phyloP scores from a whole-genome alignment of 1,140 invertebrate species.

The Hylyphantes graminicola region DNA sequence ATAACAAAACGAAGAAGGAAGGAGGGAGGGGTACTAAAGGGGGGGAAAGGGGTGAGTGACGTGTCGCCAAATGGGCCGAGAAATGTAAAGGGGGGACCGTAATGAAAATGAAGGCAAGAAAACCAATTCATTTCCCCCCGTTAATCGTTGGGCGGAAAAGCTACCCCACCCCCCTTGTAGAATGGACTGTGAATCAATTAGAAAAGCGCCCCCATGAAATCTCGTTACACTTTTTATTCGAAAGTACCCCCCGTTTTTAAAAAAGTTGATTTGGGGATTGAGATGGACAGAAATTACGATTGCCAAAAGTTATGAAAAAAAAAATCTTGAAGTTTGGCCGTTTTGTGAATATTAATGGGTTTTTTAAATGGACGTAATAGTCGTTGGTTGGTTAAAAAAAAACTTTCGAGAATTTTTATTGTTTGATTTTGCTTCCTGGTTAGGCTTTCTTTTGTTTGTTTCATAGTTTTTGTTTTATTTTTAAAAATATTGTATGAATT shows the following conservation, averaged over 20 bases:
- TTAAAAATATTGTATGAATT: too few species aligned
- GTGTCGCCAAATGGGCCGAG: conserved; percentile 8
- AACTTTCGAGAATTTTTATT: too few species aligned
- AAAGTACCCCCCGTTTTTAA: conserved; percentile 13
- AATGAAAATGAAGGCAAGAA: conserved; percentile 43
- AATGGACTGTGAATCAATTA: conserved; percentile 17
- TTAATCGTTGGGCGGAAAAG: conserved; percentile 28
- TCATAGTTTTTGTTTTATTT: too few species aligned
- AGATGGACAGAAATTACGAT: background rate
- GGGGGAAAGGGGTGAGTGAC: background rate
- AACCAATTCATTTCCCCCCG: conserved; percentile 42
- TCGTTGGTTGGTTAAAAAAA: background rate
- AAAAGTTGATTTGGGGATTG: background rate
- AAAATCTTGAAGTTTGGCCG: background rate
- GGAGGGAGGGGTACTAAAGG: too few species aligned
- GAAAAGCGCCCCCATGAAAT: conserved; percentile 9
- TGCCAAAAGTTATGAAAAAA: background rate
- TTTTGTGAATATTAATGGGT: background rate
- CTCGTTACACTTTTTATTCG: conserved; percentile 1
- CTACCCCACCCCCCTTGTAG: background rate
- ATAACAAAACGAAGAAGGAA: too few species aligned
- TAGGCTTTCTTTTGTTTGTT: too few species aligned
- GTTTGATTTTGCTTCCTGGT: too few species aligned
- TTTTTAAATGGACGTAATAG: background rate
- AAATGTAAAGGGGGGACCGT: conserved; percentile 20